phyloP scores from a whole-genome alignment of 2,113 vertebrate species.

The Elgaria multicarinata region DNA sequence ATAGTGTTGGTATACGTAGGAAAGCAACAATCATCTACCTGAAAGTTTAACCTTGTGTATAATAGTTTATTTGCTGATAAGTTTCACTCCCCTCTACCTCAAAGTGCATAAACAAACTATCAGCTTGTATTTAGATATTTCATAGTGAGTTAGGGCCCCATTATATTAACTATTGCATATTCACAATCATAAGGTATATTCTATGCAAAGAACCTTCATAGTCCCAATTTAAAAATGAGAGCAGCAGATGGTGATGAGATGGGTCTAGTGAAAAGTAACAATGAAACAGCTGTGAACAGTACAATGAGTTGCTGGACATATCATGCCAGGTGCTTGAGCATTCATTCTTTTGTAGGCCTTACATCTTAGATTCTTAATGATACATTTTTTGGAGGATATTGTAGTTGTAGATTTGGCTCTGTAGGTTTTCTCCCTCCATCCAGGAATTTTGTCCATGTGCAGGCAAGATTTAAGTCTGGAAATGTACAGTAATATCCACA shows the following conservation, averaged over 20 bases:
- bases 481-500: neutral
- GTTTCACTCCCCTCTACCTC: neutral
- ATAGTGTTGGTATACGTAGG: neutral
- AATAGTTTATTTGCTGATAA: neutral
- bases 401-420: neutral
- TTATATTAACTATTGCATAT: slow-evolving; percentile 37
- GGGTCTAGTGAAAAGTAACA: slow-evolving; percentile 54
- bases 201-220: slow-evolving; percentile 30
- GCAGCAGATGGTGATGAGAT: slow-evolving; percentile 36
- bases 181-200: neutral
- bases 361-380: slow-evolving; percentile 15
- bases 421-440: slow-evolving; percentile 26
- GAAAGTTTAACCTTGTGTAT: neutral
- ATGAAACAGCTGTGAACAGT: slow-evolving; percentile 40
- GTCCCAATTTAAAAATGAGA: slow-evolving; percentile 60
- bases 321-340: slow-evolving; percentile 34
- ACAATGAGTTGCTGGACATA: slow-evolving; percentile 30
- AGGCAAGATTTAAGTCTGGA: neutral
- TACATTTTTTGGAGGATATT: slow-evolving; percentile 25
- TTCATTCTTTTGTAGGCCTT: slow-evolving; percentile 41
- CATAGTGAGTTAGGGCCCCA: slow-evolving; percentile 35
- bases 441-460: rapidly evolving
- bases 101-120: slow-evolving; percentile 2
- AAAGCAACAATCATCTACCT: neutral
- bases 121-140: slow-evolving; percentile 14